These are phyloP conservation scores for Spilosoma lubricipeda DNA, from an alignment of 2,888 invertebrate species.

Conservation along the genomic window DNA sequence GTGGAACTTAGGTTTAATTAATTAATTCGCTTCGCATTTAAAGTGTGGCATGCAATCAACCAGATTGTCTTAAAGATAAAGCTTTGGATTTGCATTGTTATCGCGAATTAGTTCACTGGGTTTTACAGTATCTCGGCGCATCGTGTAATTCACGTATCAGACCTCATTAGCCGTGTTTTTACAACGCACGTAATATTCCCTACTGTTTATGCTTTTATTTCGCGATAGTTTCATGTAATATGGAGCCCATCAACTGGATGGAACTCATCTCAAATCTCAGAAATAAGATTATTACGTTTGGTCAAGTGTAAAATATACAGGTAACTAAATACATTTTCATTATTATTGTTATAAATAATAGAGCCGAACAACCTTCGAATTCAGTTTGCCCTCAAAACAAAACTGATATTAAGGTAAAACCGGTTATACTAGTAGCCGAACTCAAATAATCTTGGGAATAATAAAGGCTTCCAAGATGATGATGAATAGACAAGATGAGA, in stretches of 20 bases:
- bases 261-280: neutral
- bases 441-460: too few species aligned
- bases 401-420: too few species aligned
- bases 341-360: too few species aligned
- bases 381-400: too few species aligned
- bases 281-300: neutral
- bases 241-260: neutral
- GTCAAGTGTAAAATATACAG: neutral
- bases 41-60: neutral
- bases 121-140: slow-evolving; percentile 8
- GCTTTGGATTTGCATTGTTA: slow-evolving; percentile 6
- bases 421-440: too few species aligned
- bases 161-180: neutral
- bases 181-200: too few species aligned
- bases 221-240: neutral
- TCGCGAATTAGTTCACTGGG: slow-evolving; percentile 36
- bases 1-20: neutral
- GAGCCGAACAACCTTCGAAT: too few species aligned
- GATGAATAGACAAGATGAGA: too few species aligned
- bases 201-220: neutral
- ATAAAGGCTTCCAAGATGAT: too few species aligned
- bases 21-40: neutral
- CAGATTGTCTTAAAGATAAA: neutral
- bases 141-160: slow-evolving; percentile 2
- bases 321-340: neutral